Conservation (phyloP, 2,888 invertebrate species). For the Tipula vernalis region DNA sequence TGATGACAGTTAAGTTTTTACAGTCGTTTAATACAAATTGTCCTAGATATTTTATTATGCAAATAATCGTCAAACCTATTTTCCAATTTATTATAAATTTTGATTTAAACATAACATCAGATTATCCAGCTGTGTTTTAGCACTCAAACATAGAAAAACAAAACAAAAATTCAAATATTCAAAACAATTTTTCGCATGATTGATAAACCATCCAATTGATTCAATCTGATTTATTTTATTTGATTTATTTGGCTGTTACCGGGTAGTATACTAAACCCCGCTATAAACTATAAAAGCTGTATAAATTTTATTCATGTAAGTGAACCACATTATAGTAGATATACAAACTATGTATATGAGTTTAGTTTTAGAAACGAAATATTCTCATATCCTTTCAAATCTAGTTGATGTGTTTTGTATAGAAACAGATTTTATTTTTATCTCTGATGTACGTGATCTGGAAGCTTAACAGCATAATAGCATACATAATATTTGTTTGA, state of each 20-base stretch:
- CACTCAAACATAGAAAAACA: not conserved
- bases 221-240: not conserved
- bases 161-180: not conserved
- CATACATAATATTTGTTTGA: not conserved
- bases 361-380: not conserved
- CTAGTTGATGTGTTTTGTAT: not conserved
- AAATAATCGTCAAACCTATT: not conserved
- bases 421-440: not conserved
- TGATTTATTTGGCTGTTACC: not conserved
- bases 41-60: not conserved
- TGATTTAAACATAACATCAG: not conserved
- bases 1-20: too few species aligned
- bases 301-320: not conserved
- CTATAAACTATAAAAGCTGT: not conserved
- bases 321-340: not conserved
- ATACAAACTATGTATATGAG: not conserved
- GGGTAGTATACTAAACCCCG: not conserved
- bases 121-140: not conserved
- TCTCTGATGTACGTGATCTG: not conserved
- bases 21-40: too few species aligned
- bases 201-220: not conserved
- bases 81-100: not conserved
- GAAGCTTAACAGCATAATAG: not conserved
- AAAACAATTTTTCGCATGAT: not conserved
- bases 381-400: not conserved